A percentile compares a stretch with the other conserved stretches of the same genome.
Conservation (phyloP, 2,113 vertebrate genomes). For the Anolis carolinensis region DNA sequence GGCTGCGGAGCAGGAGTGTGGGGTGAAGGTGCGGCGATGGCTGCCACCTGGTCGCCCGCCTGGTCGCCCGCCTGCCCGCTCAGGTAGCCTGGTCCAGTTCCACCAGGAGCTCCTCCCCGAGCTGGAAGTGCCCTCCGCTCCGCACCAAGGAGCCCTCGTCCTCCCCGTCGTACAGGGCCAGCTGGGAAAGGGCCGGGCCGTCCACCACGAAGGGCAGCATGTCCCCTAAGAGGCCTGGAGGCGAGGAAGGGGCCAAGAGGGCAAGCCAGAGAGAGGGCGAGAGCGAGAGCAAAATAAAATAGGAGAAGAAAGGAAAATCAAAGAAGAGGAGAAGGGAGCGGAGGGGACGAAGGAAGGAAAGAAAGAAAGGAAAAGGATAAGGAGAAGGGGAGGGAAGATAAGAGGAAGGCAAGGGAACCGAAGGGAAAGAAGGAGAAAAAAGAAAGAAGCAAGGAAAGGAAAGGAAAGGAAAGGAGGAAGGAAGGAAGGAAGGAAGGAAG, state of each 20-base stretch:
- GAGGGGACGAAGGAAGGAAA: too few relatives aligned
- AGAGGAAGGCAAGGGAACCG: background rate
- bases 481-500: too few relatives aligned
- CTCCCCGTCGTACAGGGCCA: conserved; percentile 50
- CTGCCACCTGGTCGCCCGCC: too few relatives aligned
- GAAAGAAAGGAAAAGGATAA: too few relatives aligned
- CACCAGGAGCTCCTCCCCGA: conserved; percentile 25
- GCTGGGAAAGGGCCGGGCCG: conserved; percentile 41
- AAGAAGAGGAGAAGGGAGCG: too few relatives aligned
- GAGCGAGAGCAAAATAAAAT: too few relatives aligned
- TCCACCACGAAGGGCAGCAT: conserved; percentile 33
- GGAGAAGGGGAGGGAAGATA: background rate
- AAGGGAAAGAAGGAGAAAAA: too few relatives aligned
- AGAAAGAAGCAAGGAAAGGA: too few relatives aligned
- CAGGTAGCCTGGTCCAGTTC: conserved; percentile 47
- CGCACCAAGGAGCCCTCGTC: conserved; percentile 19
- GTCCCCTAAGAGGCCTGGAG: conserved; percentile 17
- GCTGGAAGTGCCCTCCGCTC: conserved; percentile 39
- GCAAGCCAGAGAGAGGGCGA: background rate
- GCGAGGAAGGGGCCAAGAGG: background rate
- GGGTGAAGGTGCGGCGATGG: background rate
- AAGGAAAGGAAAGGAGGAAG: too few relatives aligned
- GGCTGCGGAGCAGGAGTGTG: conserved; percentile 15
- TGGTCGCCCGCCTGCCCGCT: background rate
- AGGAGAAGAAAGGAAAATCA: too few relatives aligned